Percentiles rank a stretch among this genome's conserved stretches.
These are phyloP conservation scores for Cephalotes varians DNA, from an alignment of 2,888 invertebrate genomes.

Conservation along the genomic window DNA sequence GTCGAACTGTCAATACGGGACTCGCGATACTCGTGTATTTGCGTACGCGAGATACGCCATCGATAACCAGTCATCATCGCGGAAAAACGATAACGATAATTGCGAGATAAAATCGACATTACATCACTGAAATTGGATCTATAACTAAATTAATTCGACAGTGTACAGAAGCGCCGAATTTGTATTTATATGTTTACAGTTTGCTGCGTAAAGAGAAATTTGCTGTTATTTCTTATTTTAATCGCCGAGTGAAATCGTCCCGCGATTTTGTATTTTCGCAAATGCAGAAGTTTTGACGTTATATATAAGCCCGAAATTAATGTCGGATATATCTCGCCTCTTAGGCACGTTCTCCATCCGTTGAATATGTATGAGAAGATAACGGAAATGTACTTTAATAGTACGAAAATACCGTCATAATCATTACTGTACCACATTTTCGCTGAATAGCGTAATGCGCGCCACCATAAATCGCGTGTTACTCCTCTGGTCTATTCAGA, in stretches of 20 bases:
- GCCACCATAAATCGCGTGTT: constrained; percentile 28
- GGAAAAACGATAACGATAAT: constrained; percentile 40
- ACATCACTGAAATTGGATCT: constrained; percentile 12
- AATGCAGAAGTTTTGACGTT: constrained; percentile 21
- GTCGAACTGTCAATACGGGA: constrained; percentile 23
- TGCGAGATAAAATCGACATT: constrained; percentile 14
- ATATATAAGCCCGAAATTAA: constrained; percentile 34
- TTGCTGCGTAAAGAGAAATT: background rate
- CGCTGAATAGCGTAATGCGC: constrained; percentile 20
- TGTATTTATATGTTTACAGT: background rate
- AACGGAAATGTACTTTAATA: constrained; percentile 52
- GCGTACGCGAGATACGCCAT: background rate
- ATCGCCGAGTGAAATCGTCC: background rate
- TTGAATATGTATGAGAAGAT: constrained; percentile 57
- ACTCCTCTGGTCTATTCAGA: background rate
- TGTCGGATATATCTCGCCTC: constrained; percentile 40
- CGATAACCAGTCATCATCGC: constrained; percentile 19
- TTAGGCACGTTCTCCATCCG: constrained; percentile 42
- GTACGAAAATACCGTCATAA: constrained; percentile 47
- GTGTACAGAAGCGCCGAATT: background rate
- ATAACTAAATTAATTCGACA: constrained; percentile 20
- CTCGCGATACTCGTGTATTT: constrained; percentile 8
- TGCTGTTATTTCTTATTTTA: background rate
- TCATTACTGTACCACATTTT: constrained; percentile 41
- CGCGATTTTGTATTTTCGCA: constrained; percentile 10